A percentile compares a stretch with the other conserved stretches of the same genome.
Evolutionary conservation across 2,888 invertebrate genomes (phyloP).

Genomic region (Leucoma salicis): DNA sequence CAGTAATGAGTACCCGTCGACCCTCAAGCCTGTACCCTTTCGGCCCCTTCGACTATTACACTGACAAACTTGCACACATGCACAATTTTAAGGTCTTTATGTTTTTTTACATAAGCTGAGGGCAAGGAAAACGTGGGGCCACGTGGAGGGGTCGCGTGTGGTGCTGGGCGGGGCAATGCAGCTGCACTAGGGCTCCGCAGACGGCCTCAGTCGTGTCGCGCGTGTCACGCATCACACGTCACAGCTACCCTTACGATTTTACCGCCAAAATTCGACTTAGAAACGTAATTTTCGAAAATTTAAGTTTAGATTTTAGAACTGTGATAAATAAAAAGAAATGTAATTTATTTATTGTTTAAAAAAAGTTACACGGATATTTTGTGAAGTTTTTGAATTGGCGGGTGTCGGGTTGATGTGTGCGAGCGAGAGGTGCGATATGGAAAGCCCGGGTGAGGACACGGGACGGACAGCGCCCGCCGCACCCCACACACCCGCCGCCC

Average conservation of each 20-base stretch:
- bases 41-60: slow-evolving; percentile 48
- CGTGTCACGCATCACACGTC: slow-evolving; percentile 62
- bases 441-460: slow-evolving; percentile 76
- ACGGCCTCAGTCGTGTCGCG: slow-evolving; percentile 68
- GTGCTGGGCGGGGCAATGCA: slow-evolving; percentile 75
- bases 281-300: slow-evolving; percentile 17
- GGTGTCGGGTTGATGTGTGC: slow-evolving; percentile 73
- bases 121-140: slow-evolving; percentile 69
- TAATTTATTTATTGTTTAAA: slow-evolving; percentile 19
- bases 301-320: slow-evolving; percentile 19
- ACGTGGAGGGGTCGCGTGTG: slow-evolving; percentile 67
- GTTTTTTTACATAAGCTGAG: slow-evolving; percentile 66
- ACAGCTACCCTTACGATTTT: slow-evolving; percentile 45
- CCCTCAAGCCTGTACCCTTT: slow-evolving; percentile 52
- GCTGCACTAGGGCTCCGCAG: slow-evolving; percentile 69
- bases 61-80: slow-evolving; percentile 37
- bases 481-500: slow-evolving; percentile 68
- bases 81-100: slow-evolving; percentile 35
- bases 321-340: slow-evolving; percentile 25
- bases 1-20: slow-evolving; percentile 45
- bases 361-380: slow-evolving; percentile 40
- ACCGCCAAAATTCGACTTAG: slow-evolving; percentile 42
- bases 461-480: slow-evolving; percentile 66
- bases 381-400: slow-evolving; percentile 70
- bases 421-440: slow-evolving; percentile 74